phyloP scores from a whole-genome alignment of 30 jellyfish, hydroid and myxozoan species.

The Rhopilema esculentum region DNA sequence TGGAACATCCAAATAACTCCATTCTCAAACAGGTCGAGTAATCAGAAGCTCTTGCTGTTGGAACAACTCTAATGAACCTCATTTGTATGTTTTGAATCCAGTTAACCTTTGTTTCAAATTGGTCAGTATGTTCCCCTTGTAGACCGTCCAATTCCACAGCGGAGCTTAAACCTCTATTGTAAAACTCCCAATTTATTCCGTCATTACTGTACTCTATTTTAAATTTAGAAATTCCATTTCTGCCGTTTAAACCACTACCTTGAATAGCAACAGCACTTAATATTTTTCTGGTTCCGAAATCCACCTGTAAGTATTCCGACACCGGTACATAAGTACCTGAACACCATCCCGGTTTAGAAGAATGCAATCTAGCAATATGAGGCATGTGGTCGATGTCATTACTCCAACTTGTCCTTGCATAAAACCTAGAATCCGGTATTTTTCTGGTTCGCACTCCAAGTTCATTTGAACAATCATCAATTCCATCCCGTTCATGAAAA shows the following conservation, averaged over 20 bases:
- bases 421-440: conserved; percentile 1
- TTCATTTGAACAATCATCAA: conserved; percentile 24
- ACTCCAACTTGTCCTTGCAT: neutral
- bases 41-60: conserved; percentile 3
- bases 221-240: neutral
- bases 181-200: conserved; percentile 15
- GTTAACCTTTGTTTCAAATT: conserved; percentile 22
- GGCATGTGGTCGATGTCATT: neutral
- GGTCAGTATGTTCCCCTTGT: neutral
- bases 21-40: conserved; percentile 10
- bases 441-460: conserved; percentile 25
- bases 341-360: conserved; percentile 32
- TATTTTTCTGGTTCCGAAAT: conserved; percentile 3
- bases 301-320: conserved; percentile 27
- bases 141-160: neutral
- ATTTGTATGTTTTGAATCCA: conserved; percentile 13
- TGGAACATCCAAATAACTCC: conserved; percentile 40
- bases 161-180: neutral
- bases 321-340: neutral
- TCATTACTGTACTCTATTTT: conserved; percentile 15
- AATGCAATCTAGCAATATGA: neutral
- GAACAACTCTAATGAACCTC: neutral
- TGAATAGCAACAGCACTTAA: conserved; percentile 18
- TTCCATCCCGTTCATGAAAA: conserved; percentile 13
- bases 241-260: neutral